Evolutionary conservation across 2,888 invertebrate genomes (phyloP).

Genomic region (Meiosimyza platycephala): DNA sequence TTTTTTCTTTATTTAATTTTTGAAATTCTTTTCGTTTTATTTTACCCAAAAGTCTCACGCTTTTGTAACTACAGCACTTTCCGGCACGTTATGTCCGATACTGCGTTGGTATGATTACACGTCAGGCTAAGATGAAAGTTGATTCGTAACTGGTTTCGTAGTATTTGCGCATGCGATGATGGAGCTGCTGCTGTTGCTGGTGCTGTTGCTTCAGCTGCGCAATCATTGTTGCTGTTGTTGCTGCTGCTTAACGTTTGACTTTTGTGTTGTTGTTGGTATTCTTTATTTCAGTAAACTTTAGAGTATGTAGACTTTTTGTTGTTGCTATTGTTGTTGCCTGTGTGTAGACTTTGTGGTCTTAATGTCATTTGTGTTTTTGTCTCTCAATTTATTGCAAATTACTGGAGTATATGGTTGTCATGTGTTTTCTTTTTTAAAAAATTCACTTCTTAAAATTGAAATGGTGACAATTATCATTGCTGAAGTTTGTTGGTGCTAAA

Average conservation of each 20-base stretch:
- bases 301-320: constrained; percentile 1
- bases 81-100: constrained; percentile 39
- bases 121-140: constrained; percentile 66
- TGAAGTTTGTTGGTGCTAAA: too few species aligned
- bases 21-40: neutral
- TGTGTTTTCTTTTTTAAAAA: too few species aligned
- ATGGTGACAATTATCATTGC: too few species aligned
- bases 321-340: neutral
- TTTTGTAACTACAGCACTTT: constrained; percentile 24
- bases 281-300: neutral
- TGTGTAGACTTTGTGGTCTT: neutral
- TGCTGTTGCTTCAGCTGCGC: constrained; percentile 44
- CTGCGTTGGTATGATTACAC: constrained; percentile 47
- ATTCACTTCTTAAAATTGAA: too few species aligned
- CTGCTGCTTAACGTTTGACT: neutral
- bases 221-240: constrained; percentile 41
- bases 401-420: constrained; percentile 34
- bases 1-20: constrained; percentile 1
- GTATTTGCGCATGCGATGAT: constrained; percentile 44
- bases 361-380: neutral
- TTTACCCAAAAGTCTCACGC: constrained; percentile 26
- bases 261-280: constrained; percentile 11
- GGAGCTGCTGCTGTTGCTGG: constrained; percentile 18
- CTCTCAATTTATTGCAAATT: constrained; percentile 10
- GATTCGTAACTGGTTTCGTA: constrained; percentile 64